Percentiles rank a stretch among this genome's conserved stretches.
Conservation (phyloP, 2,113 vertebrate species). For the Oryzias curvinotus region DNA sequence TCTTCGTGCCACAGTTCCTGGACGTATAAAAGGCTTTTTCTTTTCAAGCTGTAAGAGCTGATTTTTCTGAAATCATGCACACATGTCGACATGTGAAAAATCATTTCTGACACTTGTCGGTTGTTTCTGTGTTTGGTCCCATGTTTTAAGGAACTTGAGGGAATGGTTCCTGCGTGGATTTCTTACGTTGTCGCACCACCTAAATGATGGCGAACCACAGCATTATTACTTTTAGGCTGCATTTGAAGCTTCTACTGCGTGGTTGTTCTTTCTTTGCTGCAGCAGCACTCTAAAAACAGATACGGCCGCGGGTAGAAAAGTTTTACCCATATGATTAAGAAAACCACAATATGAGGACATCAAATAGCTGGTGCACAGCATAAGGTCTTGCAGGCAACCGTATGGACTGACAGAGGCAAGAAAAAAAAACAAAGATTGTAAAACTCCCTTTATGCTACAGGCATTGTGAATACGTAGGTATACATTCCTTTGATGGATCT, state of each 20-base stretch:
- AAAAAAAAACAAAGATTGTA: constrained; percentile 38
- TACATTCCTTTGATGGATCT: constrained; percentile 46
- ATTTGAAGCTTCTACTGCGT: constrained; percentile 31
- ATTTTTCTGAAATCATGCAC: constrained; percentile 1
- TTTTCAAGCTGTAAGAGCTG: background rate
- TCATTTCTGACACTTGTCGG: background rate
- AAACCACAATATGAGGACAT: constrained; percentile 1
- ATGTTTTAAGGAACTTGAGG: background rate
- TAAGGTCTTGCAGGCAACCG: background rate
- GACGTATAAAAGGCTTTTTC: constrained; percentile 20
- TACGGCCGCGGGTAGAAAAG: constrained; percentile 7
- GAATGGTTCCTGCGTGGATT: background rate
- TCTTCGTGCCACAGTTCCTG: constrained; percentile 37
- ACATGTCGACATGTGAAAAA: background rate
- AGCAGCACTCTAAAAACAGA: constrained; percentile 18
- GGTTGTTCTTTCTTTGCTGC: constrained; percentile 31
- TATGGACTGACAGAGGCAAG: background rate
- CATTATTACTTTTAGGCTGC: constrained; percentile 20
- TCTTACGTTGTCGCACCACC: constrained; percentile 2
- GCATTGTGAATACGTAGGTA: constrained; percentile 27
- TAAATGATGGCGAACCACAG: background rate
- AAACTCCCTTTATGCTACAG: constrained; percentile 47
- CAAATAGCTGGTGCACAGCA: constrained; percentile 35
- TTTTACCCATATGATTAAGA: constrained; percentile 38
- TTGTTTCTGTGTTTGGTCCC: background rate